A percentile compares a stretch with the other conserved stretches of the same genome.
phyloP scores from a whole-genome alignment of 2,888 invertebrate species.

The Pollenia labialis region DNA sequence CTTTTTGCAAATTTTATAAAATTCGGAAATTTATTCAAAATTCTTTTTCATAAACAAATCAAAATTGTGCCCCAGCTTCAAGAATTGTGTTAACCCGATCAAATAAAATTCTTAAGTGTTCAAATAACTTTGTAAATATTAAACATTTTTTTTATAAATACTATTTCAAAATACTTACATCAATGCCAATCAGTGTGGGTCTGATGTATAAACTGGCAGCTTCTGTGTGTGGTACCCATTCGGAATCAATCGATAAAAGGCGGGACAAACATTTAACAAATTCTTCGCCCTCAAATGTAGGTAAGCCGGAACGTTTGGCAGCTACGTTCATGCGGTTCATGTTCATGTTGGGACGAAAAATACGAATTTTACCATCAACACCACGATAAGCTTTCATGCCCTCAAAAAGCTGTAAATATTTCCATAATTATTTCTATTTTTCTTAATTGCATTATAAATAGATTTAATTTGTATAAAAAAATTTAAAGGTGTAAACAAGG shows the following conservation, averaged over 20 bases:
- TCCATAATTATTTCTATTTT: conserved; percentile 7
- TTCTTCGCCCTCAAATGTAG: conserved; percentile 94
- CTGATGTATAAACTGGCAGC: conserved; percentile 97
- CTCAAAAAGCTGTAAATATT: conserved; percentile 92
- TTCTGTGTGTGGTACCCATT: conserved; percentile 98
- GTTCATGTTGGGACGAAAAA: conserved; percentile 98
- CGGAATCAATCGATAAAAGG: conserved; percentile 95
- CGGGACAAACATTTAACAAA: conserved; percentile 93
- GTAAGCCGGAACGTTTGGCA: conserved; percentile 93
- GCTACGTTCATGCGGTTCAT: conserved; percentile 96
- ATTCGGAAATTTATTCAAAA: too few species aligned
- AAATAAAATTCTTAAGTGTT: too few species aligned
- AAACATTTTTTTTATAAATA: not conserved
- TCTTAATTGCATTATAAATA: not conserved
- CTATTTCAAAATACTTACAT: conserved; percentile 87
- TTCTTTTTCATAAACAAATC: too few species aligned
- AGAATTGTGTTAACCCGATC: too few species aligned
- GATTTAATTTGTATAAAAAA: conserved; percentile 22
- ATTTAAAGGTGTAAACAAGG: conserved; percentile 42
- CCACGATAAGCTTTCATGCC: conserved; percentile 99
- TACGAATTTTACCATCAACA: conserved; percentile 94
- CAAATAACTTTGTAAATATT: not conserved
- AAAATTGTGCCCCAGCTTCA: too few species aligned
- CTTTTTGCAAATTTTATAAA: too few species aligned
- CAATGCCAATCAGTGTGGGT: conserved; percentile 98